Conservation (phyloP, 2,888 invertebrate species). For the Branchellion lobata region DNA sequence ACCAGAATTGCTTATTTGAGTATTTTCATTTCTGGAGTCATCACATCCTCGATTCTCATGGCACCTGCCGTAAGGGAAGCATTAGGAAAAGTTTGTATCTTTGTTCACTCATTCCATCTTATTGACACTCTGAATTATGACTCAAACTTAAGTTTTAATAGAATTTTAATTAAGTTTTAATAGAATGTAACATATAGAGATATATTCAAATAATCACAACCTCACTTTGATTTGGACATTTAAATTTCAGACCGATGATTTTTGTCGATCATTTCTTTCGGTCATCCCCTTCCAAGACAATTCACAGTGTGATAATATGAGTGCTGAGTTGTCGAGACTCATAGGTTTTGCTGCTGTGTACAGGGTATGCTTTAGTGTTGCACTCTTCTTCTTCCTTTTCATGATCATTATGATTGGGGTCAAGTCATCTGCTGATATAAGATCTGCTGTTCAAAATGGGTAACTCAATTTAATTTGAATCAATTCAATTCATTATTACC, state of each 20-base stretch:
- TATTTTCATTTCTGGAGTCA: conserved; percentile 83
- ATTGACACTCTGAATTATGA: background rate
- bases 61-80: conserved; percentile 82
- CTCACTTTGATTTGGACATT: too few species aligned
- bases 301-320: background rate
- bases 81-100: conserved; percentile 75
- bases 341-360: conserved; percentile 96
- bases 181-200: too few species aligned
- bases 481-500: too few species aligned
- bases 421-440: conserved; percentile 83
- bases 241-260: conserved; percentile 29
- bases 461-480: conserved; percentile 63
- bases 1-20: conserved; percentile 93
- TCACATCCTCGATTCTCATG: conserved; percentile 84
- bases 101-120: background rate
- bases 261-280: conserved; percentile 24
- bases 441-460: conserved; percentile 95
- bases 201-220: too few species aligned
- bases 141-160: too few species aligned
- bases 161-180: too few species aligned
- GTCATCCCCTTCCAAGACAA: conserved; percentile 6
- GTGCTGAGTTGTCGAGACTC: conserved; percentile 71
- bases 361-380: conserved; percentile 88
- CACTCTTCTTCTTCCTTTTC: conserved; percentile 89
- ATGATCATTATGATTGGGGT: conserved; percentile 74